Evolutionary conservation across 2,113 vertebrate species (phyloP).

Genomic region (Phalacrocorax carbo): DNA sequence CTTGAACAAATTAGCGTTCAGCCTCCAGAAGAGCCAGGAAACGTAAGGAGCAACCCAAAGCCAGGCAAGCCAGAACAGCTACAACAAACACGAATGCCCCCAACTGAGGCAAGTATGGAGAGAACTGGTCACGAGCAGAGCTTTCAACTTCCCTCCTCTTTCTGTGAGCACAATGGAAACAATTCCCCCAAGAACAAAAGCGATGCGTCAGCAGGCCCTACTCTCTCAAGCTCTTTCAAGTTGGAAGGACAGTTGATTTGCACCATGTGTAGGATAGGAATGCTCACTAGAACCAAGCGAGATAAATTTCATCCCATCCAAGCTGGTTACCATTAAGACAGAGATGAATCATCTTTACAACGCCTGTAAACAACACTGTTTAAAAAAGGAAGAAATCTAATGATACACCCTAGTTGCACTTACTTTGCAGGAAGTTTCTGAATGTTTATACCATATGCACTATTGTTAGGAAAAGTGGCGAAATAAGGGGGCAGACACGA

Average conservation of each 20-base stretch:
- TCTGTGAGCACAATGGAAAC: constrained; percentile 67
- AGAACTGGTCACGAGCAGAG: constrained; percentile 47
- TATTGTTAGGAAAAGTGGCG: not conserved
- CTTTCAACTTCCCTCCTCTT: constrained; percentile 47
- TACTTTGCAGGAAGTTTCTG: not conserved
- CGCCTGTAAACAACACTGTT: constrained; percentile 54
- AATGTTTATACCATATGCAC: not conserved
- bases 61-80: not conserved
- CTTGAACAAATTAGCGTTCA: not conserved
- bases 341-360: constrained; percentile 65
- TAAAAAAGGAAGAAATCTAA: not conserved
- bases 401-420: not conserved
- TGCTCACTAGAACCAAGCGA: constrained; percentile 37
- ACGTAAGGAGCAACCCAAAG: not conserved
- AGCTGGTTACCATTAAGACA: constrained; percentile 65
- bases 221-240: constrained; percentile 64
- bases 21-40: not conserved
- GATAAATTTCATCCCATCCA: constrained; percentile 58
- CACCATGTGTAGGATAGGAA: constrained; percentile 75
- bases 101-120: constrained; percentile 12
- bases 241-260: constrained; percentile 76
- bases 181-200: constrained; percentile 71
- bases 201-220: constrained; percentile 60
- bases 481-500: not conserved
- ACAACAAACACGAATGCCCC: constrained; percentile 26